Percentiles rank a stretch among this genome's conserved stretches.
Conservation (phyloP, 2,113 vertebrate genomes). For the Erpornis zantholeuca region DNA sequence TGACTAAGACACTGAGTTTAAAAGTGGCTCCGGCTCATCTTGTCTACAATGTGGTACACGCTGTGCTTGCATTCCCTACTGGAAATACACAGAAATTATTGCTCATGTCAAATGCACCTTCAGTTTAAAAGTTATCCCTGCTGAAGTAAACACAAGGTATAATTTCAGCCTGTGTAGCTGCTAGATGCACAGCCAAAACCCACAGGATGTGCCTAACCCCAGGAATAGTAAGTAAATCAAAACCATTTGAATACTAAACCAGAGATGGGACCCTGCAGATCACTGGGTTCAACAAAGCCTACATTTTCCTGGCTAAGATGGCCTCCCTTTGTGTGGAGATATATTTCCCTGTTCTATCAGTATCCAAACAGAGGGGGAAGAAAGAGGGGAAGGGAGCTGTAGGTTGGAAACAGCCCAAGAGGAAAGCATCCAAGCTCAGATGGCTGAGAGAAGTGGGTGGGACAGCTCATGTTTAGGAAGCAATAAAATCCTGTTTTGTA, state of each 20-base stretch:
- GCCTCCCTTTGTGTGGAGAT: background rate
- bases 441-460: background rate
- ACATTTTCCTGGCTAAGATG: background rate
- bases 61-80: background rate
- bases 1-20: background rate
- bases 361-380: background rate
- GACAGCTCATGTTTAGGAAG: constrained; percentile 34
- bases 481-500: constrained; percentile 67
- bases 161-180: background rate
- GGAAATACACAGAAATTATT: background rate
- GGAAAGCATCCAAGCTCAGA: background rate
- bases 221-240: background rate
- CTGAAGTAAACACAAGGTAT: background rate
- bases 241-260: background rate
- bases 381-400: background rate
- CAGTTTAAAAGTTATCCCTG: background rate
- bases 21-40: background rate
- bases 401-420: background rate
- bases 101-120: background rate
- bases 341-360: background rate
- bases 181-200: background rate
- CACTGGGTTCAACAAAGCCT: background rate
- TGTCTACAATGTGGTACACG: background rate
- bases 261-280: background rate
- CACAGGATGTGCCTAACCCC: background rate